Conservation (phyloP, 2,113 vertebrate genomes). For the Pseudorectes ferrugineus region DNA sequence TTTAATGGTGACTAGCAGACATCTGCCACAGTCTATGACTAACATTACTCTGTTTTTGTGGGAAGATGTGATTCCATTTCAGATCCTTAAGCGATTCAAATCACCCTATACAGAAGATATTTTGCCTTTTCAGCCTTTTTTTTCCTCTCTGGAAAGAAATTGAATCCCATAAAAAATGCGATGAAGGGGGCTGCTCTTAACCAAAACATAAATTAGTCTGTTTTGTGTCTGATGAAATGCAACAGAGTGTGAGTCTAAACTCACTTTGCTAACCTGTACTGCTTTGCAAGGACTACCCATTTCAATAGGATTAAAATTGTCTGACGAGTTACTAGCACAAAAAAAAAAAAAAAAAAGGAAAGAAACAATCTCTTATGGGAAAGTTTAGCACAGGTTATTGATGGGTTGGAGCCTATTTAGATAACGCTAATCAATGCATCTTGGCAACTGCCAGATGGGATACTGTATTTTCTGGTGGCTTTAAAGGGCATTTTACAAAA, state of each 20-base stretch:
- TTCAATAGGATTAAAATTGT: background rate
- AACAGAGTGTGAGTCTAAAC: background rate
- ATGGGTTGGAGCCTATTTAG: background rate
- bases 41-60: background rate
- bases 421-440: background rate
- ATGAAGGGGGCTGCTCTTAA: background rate
- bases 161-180: background rate
- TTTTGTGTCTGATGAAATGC: background rate
- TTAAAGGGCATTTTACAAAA: background rate
- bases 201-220: background rate
- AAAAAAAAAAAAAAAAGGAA: background rate
- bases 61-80: constrained; percentile 1
- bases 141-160: background rate
- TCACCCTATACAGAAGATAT: background rate
- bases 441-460: background rate
- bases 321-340: background rate
- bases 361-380: background rate
- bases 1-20: constrained; percentile 22
- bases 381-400: background rate
- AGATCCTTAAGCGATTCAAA: background rate
- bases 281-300: background rate
- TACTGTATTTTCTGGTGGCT: background rate
- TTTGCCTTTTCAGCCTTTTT: background rate
- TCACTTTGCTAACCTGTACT: background rate
- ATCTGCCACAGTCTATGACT: background rate